These are phyloP conservation scores for Pseudoips prasinana DNA, from an alignment of 2,888 invertebrate genomes.

Conservation along the genomic window DNA sequence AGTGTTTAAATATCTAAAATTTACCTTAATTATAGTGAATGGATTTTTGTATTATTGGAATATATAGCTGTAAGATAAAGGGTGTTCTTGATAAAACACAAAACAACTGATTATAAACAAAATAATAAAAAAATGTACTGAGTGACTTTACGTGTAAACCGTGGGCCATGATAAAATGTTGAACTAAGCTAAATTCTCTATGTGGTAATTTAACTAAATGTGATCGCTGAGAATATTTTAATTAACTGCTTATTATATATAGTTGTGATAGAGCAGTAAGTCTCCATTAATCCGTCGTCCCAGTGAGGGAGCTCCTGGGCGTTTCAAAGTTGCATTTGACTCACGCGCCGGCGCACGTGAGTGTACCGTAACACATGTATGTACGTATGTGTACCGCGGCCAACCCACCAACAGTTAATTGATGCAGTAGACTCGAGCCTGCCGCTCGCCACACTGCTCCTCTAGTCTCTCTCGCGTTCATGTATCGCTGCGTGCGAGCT, in stretches of 20 bases:
- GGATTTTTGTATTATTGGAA: constrained; percentile 82
- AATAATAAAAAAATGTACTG: constrained; percentile 75
- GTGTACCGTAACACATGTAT: constrained; percentile 45
- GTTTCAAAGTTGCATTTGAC: constrained; percentile 4
- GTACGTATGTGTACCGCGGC: constrained; percentile 54
- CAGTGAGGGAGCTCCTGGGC: constrained; percentile 25
- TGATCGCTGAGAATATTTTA: constrained; percentile 80
- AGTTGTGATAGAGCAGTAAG: constrained; percentile 71
- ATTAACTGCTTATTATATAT: constrained; percentile 75
- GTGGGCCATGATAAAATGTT: constrained; percentile 81
- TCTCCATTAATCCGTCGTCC: constrained; percentile 50
- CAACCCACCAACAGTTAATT: constrained; percentile 76
- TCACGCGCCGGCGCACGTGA: constrained; percentile 3
- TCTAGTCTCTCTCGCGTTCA: constrained; percentile 79
- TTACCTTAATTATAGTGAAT: constrained; percentile 81
- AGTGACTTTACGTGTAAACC: constrained; percentile 82
- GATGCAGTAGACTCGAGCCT: constrained; percentile 77
- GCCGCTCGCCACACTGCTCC: constrained; percentile 72
- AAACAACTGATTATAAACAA: constrained; percentile 78
- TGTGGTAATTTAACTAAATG: constrained; percentile 79
- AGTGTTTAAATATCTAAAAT: constrained; percentile 82
- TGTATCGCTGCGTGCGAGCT: constrained; percentile 65
- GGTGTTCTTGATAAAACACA: constrained; percentile 78
- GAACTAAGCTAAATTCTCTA: constrained; percentile 80
- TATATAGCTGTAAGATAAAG: constrained; percentile 78